These are phyloP conservation scores for Chrosomus eos DNA, from an alignment of 2,797 vertebrate species.

Conservation along the genomic window DNA sequence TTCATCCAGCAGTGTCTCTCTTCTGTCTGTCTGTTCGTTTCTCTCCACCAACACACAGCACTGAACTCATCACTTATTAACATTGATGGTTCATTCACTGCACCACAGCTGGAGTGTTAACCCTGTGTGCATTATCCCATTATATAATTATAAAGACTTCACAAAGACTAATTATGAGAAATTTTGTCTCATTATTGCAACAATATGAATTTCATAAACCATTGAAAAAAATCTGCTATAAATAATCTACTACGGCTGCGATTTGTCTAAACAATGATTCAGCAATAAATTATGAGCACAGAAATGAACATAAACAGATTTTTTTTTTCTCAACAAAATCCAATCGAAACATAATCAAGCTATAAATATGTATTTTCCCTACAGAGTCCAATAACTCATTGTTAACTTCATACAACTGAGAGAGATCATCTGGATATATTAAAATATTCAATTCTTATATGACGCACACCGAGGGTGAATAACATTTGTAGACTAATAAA, in stretches of 20 bases:
- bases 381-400: slow-evolving; percentile 42
- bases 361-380: slow-evolving; percentile 17
- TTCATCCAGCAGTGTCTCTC: slow-evolving; percentile 30
- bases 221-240: background rate
- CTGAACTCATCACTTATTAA: background rate
- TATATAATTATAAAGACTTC: background rate
- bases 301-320: background rate
- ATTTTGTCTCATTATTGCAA: background rate
- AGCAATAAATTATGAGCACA: slow-evolving; percentile 4
- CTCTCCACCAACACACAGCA: background rate
- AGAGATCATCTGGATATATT: background rate
- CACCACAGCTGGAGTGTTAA: background rate
- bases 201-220: slow-evolving; percentile 12
- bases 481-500: background rate
- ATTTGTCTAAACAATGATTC: slow-evolving; percentile 36
- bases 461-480: background rate
- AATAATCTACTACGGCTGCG: background rate
- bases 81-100: background rate
- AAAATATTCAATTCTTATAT: background rate
- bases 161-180: background rate
- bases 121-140: background rate
- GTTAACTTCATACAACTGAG: slow-evolving; percentile 3
- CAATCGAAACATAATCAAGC: slow-evolving; percentile 29
- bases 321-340: slow-evolving; percentile 27
- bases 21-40: background rate